Evolutionary conservation across 2,113 vertebrate species (phyloP).

Genomic region (Ceyx cyanopectus): DNA sequence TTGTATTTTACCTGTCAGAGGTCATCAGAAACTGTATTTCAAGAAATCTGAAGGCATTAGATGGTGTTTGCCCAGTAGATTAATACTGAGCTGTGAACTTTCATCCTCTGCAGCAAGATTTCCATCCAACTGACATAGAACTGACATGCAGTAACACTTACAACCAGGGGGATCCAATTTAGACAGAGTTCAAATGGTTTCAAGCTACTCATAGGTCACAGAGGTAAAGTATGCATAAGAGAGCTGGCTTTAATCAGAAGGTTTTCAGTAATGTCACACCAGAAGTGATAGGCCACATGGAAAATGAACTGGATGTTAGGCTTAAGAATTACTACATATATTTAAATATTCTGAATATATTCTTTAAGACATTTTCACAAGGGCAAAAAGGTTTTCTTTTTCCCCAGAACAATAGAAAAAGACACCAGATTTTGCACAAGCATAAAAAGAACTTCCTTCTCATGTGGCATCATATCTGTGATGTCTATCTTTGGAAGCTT

Average conservation of each 20-base stretch:
- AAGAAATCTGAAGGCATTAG: conserved; percentile 62
- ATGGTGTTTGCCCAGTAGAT: conserved; percentile 69
- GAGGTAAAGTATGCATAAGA: conserved; percentile 74
- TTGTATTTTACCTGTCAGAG: conserved; percentile 57
- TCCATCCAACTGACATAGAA: conserved; percentile 67
- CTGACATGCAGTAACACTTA: conserved; percentile 57
- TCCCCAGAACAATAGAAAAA: background rate
- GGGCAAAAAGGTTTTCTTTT: background rate
- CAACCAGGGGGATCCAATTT: conserved; percentile 56
- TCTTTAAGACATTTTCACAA: conserved; percentile 11
- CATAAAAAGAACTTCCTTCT: background rate
- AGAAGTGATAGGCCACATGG: conserved; percentile 28
- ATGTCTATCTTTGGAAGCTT: background rate
- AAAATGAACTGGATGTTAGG: conserved; percentile 32
- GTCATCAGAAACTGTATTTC: conserved; percentile 70
- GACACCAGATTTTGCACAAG: background rate
- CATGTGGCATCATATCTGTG: background rate
- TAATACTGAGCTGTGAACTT: conserved; percentile 64
- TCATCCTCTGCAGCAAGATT: conserved; percentile 55
- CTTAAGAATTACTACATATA: background rate
- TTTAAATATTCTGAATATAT: conserved; percentile 16
- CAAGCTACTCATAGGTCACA: conserved; percentile 65
- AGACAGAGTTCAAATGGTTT: conserved; percentile 66
- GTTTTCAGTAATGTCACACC: conserved; percentile 51
- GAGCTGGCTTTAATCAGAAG: conserved; percentile 62